Percentiles rank a stretch among this genome's conserved stretches.
Conservation (phyloP, 1,140 invertebrate species). For the Drosophila bifasciata region DNA sequence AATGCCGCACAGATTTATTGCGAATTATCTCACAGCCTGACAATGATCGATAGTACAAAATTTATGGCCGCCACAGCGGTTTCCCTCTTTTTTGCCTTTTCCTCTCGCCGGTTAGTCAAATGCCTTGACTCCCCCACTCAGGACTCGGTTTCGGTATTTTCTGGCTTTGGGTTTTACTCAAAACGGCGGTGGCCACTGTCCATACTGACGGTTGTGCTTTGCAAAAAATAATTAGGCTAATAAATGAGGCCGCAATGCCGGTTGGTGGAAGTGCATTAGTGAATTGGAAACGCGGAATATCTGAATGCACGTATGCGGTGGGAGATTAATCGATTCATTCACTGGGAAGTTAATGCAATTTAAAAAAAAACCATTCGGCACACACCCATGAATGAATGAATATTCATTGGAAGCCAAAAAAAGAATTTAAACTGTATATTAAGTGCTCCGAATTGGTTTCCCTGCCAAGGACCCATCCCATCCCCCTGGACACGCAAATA, state of each 20-base stretch:
- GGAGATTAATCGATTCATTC: too few species aligned
- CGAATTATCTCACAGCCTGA: constrained; percentile 71
- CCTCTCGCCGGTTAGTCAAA: constrained; percentile 41
- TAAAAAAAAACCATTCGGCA: constrained; percentile 11
- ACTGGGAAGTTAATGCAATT: constrained; percentile 26
- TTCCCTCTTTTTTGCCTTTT: constrained; percentile 26
- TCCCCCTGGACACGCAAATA: not conserved
- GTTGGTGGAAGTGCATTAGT: constrained; percentile 42
- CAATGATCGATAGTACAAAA: constrained; percentile 77
- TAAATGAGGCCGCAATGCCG: constrained; percentile 60
- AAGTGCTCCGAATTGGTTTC: too few species aligned
- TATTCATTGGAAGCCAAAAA: too few species aligned
- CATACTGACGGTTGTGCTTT: too few species aligned
- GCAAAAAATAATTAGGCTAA: constrained; percentile 63
- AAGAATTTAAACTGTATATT: too few species aligned
- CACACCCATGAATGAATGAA: too few species aligned
- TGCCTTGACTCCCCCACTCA: not conserved
- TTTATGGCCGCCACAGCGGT: constrained; percentile 55
- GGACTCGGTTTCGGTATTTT: constrained; percentile 3
- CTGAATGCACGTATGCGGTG: not conserved
- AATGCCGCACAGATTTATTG: constrained; percentile 73
- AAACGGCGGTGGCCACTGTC: constrained; percentile 23
- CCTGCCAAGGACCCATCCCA: too few species aligned
- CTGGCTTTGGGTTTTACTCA: constrained; percentile 48
- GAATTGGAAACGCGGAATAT: constrained; percentile 50